A percentile compares a stretch with the other conserved stretches of the same genome.
Conservation (phyloP, 2,113 vertebrate species). For the Tichodroma muraria region DNA sequence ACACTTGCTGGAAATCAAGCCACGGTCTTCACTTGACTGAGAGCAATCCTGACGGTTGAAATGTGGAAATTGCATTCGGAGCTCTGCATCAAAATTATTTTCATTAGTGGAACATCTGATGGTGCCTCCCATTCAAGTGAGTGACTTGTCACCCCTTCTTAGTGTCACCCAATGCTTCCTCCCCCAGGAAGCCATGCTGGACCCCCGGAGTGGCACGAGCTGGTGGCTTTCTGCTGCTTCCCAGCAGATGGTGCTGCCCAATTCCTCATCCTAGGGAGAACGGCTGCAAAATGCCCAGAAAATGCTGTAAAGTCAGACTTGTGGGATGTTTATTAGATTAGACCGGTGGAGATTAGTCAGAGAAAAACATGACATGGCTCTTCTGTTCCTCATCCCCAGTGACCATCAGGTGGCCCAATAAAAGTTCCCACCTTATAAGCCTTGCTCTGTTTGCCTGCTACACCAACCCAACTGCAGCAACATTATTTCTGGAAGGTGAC, state of each 20-base stretch:
- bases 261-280: not conserved
- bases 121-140: not conserved
- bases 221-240: not conserved
- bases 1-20: not conserved
- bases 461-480: not conserved
- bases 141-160: not conserved
- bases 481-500: not conserved
- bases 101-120: fast-evolving
- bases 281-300: fast-evolving
- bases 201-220: not conserved
- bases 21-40: not conserved
- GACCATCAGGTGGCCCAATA: not conserved
- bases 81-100: not conserved
- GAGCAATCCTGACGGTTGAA: not conserved
- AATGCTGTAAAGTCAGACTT: not conserved
- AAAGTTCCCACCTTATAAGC: not conserved
- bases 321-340: not conserved
- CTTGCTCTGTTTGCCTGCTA: not conserved
- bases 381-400: not conserved
- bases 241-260: constrained; percentile 58
- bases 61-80: not conserved
- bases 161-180: fast-evolving
- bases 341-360: not conserved
- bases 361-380: not conserved
- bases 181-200: not conserved